phyloP scores from a whole-genome alignment of 2,113 vertebrate genomes.

The Calidris pugnax region DNA sequence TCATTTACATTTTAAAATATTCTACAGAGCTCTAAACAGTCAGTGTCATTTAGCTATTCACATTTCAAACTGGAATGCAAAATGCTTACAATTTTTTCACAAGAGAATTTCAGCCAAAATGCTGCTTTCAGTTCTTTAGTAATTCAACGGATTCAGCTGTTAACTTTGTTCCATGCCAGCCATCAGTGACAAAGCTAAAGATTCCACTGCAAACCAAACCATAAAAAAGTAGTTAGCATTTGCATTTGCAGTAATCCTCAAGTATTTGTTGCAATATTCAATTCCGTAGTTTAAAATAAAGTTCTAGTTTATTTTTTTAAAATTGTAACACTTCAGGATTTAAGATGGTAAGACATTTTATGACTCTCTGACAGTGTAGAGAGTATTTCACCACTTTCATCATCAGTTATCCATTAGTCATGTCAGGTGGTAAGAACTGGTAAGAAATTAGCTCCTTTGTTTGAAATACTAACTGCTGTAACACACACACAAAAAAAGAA shows the following conservation, averaged over 20 bases:
- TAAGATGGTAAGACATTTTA: not conserved
- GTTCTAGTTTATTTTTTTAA: not conserved
- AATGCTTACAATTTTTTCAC: not conserved
- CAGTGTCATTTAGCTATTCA: not conserved
- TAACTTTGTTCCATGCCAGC: conserved; percentile 94
- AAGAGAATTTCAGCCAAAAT: not conserved
- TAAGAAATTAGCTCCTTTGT: not conserved
- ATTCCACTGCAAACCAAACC: conserved; percentile 87
- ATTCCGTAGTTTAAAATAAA: not conserved
- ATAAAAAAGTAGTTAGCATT: not conserved
- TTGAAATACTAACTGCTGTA: not conserved
- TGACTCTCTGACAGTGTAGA: not conserved
- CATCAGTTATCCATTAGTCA: not conserved
- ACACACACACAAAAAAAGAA: not conserved
- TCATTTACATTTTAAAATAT: conserved; percentile 40
- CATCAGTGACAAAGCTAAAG: conserved; percentile 94
- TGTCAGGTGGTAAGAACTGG: not conserved
- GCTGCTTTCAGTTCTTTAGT: not conserved
- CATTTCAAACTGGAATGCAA: not conserved
- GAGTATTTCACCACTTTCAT: not conserved
- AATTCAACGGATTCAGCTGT: not conserved
- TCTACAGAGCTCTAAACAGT: not conserved
- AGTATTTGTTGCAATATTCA: not conserved
- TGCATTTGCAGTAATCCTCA: not conserved
- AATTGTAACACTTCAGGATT: not conserved